Base-by-base conservation (phyloP, 2,113 vertebrate genomes). In the Macquaria ambigua region DNA sequence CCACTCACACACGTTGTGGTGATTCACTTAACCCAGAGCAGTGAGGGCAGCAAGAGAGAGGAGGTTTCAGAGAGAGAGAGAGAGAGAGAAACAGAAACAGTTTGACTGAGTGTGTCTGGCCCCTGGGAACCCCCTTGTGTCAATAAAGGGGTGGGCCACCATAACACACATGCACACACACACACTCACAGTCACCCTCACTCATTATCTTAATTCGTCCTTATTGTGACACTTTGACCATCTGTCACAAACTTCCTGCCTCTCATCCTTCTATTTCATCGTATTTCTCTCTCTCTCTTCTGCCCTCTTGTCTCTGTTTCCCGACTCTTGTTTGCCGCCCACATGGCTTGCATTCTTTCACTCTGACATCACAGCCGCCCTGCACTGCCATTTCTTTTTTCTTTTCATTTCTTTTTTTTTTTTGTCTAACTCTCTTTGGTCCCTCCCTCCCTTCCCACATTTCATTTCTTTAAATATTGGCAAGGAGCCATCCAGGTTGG, bases 281-380 rank as follows among this genome's bases (percentile, higher is more conserved):
- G n/a, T 20, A 41, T 75, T 9, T 76, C 23, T 50, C 34, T 61
- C 18, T 77, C 50, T 62, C 73, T 74, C 73, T 62, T 3, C 20
- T 59, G 68, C 48, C 68, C 52, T 75, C 82, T 77, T 15, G 37
- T 72, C 59, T 81, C 58, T 50, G 37, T 25, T 89, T 76, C 83
- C 71, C 8, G 18, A 72, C 87, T 87, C 68, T 88, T 56, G 62
- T 79, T 90, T 82, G 82, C 90, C 79, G 77, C 91, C 90, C 90
- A 93, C 93, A 94, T 93, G 82, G 87, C 77, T 93, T 28, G 48
- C 93, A 94, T 95, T 93, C 91, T 76, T 94, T 80, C 1, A 21
- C 69, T 88, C 85, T 95, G 90, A 94, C 94, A 93, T 94, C 93
- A 94, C 74, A 66, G 58, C 87, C 50, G 67, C 87, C 79, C 85